phyloP scores from a whole-genome alignment of 2,888 invertebrate species.

The Cyclophora punctaria region DNA sequence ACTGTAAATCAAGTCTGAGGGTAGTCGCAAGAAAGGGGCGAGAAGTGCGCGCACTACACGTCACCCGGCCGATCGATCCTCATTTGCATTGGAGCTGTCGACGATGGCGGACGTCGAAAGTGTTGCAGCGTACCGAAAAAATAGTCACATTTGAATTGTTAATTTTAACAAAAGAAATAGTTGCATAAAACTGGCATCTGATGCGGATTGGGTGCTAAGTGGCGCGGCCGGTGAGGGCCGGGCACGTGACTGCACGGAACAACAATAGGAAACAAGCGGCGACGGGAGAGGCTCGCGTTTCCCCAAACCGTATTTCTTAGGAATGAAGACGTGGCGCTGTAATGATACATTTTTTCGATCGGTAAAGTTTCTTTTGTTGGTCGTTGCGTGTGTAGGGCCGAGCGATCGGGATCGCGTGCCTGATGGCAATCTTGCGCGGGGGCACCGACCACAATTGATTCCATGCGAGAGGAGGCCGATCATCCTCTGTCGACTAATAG shows the following conservation, averaged over 20 bases:
- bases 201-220: constrained; percentile 58
- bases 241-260: constrained; percentile 8
- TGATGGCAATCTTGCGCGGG: constrained; percentile 58
- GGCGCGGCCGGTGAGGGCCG: constrained; percentile 25
- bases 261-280: constrained; percentile 3
- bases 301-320: constrained; percentile 20
- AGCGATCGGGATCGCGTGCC: constrained; percentile 68
- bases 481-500: background rate
- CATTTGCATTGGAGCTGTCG: constrained; percentile 68
- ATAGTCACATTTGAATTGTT: constrained; percentile 66
- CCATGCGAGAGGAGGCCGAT: constrained; percentile 36
- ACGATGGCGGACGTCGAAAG: constrained; percentile 65
- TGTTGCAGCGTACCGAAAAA: constrained; percentile 61
- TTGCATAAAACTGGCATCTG: constrained; percentile 55
- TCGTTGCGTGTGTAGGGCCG: constrained; percentile 57
- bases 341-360: constrained; percentile 45
- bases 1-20: constrained; percentile 69
- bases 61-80: constrained; percentile 66
- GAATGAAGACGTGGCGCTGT: constrained; percentile 32
- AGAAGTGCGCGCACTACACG: constrained; percentile 66
- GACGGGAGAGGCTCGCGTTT: constrained; percentile 11
- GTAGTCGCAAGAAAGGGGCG: constrained; percentile 73
- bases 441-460: constrained; percentile 66
- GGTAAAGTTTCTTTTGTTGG: constrained; percentile 57
- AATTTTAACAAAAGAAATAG: constrained; percentile 64